These are phyloP conservation scores for Chloroclystis v-ata DNA, from an alignment of 2,888 invertebrate species.

Conservation along the genomic window DNA sequence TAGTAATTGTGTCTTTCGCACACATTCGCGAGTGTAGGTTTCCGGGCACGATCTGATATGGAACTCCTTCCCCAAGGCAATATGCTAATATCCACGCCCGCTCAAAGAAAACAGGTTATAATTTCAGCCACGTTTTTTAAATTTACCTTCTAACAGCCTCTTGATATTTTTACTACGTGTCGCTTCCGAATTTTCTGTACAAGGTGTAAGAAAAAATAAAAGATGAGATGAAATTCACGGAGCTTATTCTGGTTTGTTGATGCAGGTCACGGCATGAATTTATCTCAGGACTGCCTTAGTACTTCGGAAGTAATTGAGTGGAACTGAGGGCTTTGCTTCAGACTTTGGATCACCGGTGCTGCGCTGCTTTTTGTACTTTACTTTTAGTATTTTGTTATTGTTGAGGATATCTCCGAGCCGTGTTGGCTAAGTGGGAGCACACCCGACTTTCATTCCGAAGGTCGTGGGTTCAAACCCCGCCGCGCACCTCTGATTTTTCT, in stretches of 20 bases:
- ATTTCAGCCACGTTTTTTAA: slow-evolving; percentile 66
- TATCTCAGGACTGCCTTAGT: slow-evolving; percentile 59
- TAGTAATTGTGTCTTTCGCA: slow-evolving; percentile 10
- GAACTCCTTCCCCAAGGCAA: slow-evolving; percentile 33
- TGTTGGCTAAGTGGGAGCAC: too few species aligned
- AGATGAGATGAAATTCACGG: slow-evolving; percentile 51
- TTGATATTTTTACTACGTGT: slow-evolving; percentile 69
- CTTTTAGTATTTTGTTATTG: too few species aligned
- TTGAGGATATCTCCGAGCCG: too few species aligned
- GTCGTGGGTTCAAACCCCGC: too few species aligned
- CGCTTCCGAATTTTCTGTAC: slow-evolving; percentile 52
- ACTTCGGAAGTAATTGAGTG: slow-evolving; percentile 55
- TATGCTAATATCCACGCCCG: slow-evolving; percentile 48
- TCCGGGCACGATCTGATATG: slow-evolving; percentile 22
- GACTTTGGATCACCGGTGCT: slow-evolving; percentile 31
- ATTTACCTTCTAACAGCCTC: slow-evolving; percentile 67
- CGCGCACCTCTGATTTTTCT: too few species aligned
- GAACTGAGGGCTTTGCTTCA: slow-evolving; percentile 45
- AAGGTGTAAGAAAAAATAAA: slow-evolving; percentile 50
- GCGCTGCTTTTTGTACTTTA: background rate
- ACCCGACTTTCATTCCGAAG: too few species aligned
- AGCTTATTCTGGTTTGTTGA: slow-evolving; percentile 55
- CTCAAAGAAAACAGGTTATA: slow-evolving; percentile 49
- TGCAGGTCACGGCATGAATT: slow-evolving; percentile 64
- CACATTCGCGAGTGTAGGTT: slow-evolving; percentile 17